Base-by-base conservation (phyloP, 2,888 invertebrate species). In the Bruchidius siliquastri region DNA sequence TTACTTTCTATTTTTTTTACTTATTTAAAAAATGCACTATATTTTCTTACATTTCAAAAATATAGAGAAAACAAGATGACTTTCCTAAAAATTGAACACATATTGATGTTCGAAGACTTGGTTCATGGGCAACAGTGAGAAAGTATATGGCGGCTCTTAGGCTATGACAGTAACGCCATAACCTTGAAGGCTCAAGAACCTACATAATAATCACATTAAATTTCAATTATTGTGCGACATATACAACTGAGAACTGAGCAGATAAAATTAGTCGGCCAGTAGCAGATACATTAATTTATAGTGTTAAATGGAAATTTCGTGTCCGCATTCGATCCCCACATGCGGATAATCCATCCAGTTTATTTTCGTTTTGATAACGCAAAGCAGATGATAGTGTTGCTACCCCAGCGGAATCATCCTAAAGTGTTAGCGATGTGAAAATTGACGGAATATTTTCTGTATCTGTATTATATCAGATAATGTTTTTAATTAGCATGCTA, bases 241-340 rank as follows among this genome's bases (percentile, higher is more conserved):
- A 8, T 49, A 18, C 49, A 49, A 49, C 49, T 49, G 49, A 8
- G 3, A 30, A 30, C 49, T 49, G 13, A 49, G 49, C 13, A 49
- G 49, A 49, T 49, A 49, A 49, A 49, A 49, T 49, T 49, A 49
- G 49, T 49, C 49, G 49, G 8, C 49, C 49, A 49, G 6, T 49
- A 49, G 49, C 49, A 49, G 49, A 49, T 49, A 3, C 49, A 49
- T 49, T 49, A n/a, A n/a, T n/a, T n/a, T n/a, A 49, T 49, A 13
- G 49, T 13, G 49, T 49, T 49, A 49, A 68, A 68, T 68, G 68
- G 68, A 68, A 68, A 68, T 68, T 21, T 21, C 68, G 20, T 68
- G 68, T 68, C 18, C 18, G 13, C 2, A 2, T 21, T 68, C 20
- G 21, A 68, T 21, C 22, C 21, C 1, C 10, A 20, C 22, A 13